Base-by-base conservation (phyloP, 2,113 vertebrate genomes). In the Oxyura jamaicensis region DNA sequence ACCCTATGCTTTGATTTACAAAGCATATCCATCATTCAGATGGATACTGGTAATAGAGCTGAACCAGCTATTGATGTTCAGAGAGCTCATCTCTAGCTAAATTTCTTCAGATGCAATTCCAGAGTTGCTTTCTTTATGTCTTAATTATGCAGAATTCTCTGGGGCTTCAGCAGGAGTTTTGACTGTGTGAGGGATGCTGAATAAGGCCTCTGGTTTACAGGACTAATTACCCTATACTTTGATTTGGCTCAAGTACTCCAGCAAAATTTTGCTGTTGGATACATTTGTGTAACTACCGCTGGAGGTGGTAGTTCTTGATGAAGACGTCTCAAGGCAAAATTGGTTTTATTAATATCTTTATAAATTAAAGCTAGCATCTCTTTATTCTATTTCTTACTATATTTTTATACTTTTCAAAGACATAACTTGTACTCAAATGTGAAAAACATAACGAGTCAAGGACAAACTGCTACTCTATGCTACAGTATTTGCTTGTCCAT, bases 331-430 rank as follows among this genome's bases (percentile, higher is more conserved):
- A 90, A 86, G 90, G 90, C 69, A 85, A 91, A 91, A 90, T 86
- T 93, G 5, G 13, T 91, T 96, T 95, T 87, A 91, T 89, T 95
- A 92, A 95, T 85, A 76, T 41, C 20, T 80, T 69, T 85, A 59
- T 71, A 62, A 85, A 77, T 91, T 90, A 62, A 80, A 83, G 31
- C 16, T 55, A 14, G 8, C 6, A 7, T 50, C 65, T 73, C 31
- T 83, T 85, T 91, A 35, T 31, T 91, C 33, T 73, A 1, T 46
- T 83, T 86, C 29, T 72, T 84, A 6, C 31, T 77, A 10, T 23
- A 13, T 4, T 86, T 86, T 75, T 78, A 42, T 7, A 23, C 6
- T 78, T 71, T 46, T 66, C 14, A 8, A 39, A 63, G 28, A 75
- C 3, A 46, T 18, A 93, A 62, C 46, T 83, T 93, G 12, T 73